Evolutionary conservation across 2,113 vertebrate genomes (phyloP), one percentile per base, ranked within the genome.

Genomic region (Hippocampus comes): DNA sequence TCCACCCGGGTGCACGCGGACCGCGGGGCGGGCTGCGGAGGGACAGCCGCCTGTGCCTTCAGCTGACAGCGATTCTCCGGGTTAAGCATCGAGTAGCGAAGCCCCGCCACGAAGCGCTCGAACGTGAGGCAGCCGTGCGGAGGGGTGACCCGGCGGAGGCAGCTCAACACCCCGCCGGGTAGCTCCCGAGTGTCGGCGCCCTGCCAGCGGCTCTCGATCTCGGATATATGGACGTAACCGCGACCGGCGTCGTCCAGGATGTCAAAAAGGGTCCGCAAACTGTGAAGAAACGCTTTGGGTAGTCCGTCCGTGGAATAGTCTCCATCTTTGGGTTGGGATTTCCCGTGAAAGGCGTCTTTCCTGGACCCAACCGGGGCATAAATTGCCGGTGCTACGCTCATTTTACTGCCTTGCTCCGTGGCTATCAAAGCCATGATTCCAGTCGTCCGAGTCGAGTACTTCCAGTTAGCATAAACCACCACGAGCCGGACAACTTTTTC

Each of bases 181-280:
- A 97, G 78, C 41, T 93, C 95, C 20, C 86, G 92, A 10, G 94
- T 91, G 69, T 95, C 95, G 0, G 94, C 89, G 2, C 95, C 96
- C 65, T 91, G 92, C 97, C 97, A 99, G 67, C 97, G 96, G 67
- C 93, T 95, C 90, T 98, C 95, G 67, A 98, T 99, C 92, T 99
- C 97, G 30, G 92, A 93, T 1, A 99, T 91, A 87, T 97, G 97
- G 30, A 98, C 94, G 51, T 88, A 96, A 0, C 97, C 97, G 4
- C 94, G 89, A 18, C 91, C 91, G 4, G 87, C 89, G 59, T 98
- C 97, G 80, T 99, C 96, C 82, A 99, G 84, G 73, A 98, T 98
- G 79, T 98, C 96, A 87, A 96, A 99, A 1, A 98, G 92, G 0
- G 97, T 95, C 75, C 95, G 93, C 74, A 99, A 81, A 72, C 96